Conservation (phyloP, 2,113 vertebrate species). For the Lepidothrix coronata region DNA sequence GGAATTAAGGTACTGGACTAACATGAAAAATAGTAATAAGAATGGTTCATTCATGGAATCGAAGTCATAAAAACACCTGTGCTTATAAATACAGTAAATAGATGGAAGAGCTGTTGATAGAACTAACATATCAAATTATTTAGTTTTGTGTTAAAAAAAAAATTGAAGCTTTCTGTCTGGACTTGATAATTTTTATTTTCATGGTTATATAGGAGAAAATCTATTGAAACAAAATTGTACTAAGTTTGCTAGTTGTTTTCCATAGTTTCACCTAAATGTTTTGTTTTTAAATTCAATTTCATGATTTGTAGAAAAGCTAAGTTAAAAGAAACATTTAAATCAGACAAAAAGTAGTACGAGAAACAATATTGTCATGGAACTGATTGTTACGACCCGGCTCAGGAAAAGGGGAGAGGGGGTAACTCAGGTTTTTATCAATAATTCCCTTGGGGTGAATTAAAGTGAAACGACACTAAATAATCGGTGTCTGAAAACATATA, state of each 20-base stretch:
- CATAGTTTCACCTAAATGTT: not conserved
- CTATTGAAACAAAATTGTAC: not conserved
- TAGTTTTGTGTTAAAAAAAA: not conserved
- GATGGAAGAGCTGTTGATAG: not conserved
- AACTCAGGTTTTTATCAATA: too few species aligned
- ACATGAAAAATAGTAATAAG: not conserved
- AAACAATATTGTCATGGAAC: not conserved
- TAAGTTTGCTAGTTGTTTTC: not conserved
- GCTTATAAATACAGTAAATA: not conserved
- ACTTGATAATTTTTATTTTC: not conserved
- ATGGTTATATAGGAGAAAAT: not conserved
- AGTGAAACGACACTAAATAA: too few species aligned
- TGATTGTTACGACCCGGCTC: too few species aligned
- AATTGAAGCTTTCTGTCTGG: not conserved
- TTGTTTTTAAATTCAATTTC: not conserved
- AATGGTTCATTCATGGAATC: not conserved
- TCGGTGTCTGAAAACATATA: too few species aligned
- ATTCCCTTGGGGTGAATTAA: too few species aligned
- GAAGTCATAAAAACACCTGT: not conserved
- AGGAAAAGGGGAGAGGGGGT: too few species aligned
- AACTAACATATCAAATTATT: not conserved
- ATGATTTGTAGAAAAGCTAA: not conserved
- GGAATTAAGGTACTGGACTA: not conserved
- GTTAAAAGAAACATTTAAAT: not conserved
- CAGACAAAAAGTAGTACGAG: not conserved